Evolutionary conservation across 2,797 vertebrate genomes (phyloP), one percentile per base, ranked within the genome.

Genomic region (Echeneis naucrates): DNA sequence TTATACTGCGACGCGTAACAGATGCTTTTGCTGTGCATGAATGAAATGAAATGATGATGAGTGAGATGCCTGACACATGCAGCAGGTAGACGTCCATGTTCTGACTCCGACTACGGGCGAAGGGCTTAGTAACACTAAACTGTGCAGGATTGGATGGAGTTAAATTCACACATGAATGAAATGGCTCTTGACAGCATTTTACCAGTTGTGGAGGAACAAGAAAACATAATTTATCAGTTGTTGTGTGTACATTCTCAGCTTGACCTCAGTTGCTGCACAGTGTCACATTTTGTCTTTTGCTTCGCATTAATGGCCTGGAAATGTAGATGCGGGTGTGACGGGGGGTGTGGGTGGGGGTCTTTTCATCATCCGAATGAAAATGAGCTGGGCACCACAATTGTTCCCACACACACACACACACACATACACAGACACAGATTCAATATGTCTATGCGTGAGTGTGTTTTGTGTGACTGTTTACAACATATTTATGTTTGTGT

Each of bases 281-380:
- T 21, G 21, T 45, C 14, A 37, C 14, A 65, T 26, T 59, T 8
- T 42, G 42, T 13, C 26, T 14, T 54, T 60, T 60, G 47, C 40
- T 63, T 7, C 44, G 21, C 59, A 35, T 61, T 60, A 42, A 73
- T 63, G 16, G 24, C 42, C 56, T 67, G 60, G 51, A 84, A 40
- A 47, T 44, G 40, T 63, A 19, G 60, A 38, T 70, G 37, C 54
- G 23, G 48, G 51, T 47, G 42, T 14, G 37, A n/a, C 48, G 30
- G 12, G 45, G 14, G 33, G 17, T 12, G n/a, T 27, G 27, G 52
- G 32, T 40, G 40, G 32, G 21, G 27, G 32, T 37, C 77, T 44
- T 74, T 77, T 79, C 65, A 68, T 72, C 26, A 88, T 80, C 77
- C 74, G 77, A 66, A 82, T 82, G 32, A 67, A 72, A 87, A 74